Conservation (phyloP, 2,797 vertebrate species). For the Psittacula derbiana region DNA sequence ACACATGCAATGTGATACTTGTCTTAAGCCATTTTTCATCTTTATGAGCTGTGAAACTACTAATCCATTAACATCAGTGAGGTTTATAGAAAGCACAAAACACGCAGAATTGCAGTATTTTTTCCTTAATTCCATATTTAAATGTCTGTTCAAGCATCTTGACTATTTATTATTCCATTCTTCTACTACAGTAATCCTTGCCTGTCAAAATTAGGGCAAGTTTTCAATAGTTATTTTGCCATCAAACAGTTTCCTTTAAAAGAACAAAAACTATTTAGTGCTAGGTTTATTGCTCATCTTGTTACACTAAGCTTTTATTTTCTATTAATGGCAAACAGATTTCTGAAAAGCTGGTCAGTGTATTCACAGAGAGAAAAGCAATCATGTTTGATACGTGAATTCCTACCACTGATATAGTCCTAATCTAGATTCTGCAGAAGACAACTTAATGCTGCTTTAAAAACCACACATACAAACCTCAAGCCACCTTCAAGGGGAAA, state of each 20-base stretch:
- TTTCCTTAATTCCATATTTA: not conserved
- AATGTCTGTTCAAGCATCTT: not conserved
- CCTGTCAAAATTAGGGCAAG: not conserved
- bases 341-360: not conserved
- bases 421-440: not conserved
- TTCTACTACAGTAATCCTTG: not conserved
- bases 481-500: not conserved
- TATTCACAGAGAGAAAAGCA: not conserved
- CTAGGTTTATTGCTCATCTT: not conserved
- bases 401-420: not conserved
- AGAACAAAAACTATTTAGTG: not conserved
- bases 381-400: not conserved
- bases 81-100: not conserved
- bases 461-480: not conserved
- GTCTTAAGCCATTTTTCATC: not conserved
- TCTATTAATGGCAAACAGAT: not conserved
- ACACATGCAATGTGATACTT: not conserved
- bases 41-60: not conserved
- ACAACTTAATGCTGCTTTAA: not conserved
- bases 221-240: not conserved
- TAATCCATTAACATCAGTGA: not conserved
- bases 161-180: not conserved
- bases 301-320: not conserved
- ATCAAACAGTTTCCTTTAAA: not conserved
- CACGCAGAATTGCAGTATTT: fast-evolving